Conservation (phyloP, 2,888 invertebrate species). For the Drosophila antonietae region DNA sequence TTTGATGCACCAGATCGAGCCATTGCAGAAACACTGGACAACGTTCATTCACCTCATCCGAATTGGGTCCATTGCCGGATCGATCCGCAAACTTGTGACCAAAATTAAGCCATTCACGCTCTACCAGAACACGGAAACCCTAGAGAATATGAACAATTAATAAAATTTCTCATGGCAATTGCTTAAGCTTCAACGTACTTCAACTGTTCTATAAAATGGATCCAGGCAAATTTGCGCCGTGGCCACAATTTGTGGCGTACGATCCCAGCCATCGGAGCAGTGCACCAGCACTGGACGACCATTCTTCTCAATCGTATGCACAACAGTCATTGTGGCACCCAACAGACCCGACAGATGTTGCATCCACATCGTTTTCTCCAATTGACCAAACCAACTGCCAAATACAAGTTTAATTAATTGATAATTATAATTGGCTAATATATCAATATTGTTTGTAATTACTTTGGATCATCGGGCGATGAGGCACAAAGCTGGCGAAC, state of each 20-base stretch:
- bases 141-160: conserved; percentile 80
- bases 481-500: conserved; percentile 92
- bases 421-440: not conserved
- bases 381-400: conserved; percentile 93
- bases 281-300: conserved; percentile 97
- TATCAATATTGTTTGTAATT: conserved; percentile 48
- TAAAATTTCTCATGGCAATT: not conserved
- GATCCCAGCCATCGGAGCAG: conserved; percentile 99
- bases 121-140: conserved; percentile 97
- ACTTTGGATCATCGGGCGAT: conserved; percentile 92
- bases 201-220: conserved; percentile 96
- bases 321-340: conserved; percentile 92
- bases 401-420: not conserved
- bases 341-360: conserved; percentile 94
- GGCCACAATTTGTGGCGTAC: conserved; percentile 98
- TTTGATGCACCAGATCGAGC: conserved; percentile 98
- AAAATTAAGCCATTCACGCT: conserved; percentile 98
- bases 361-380: conserved; percentile 97
- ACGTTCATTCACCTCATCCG: conserved; percentile 96
- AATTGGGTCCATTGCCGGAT: conserved; percentile 92
- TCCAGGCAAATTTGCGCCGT: conserved; percentile 96
- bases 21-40: conserved; percentile 99
- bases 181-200: conserved; percentile 86
- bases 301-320: conserved; percentile 91
- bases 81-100: conserved; percentile 99